phyloP scores from a whole-genome alignment of 1,140 invertebrate genomes.

The Rhyzopertha dominica region DNA sequence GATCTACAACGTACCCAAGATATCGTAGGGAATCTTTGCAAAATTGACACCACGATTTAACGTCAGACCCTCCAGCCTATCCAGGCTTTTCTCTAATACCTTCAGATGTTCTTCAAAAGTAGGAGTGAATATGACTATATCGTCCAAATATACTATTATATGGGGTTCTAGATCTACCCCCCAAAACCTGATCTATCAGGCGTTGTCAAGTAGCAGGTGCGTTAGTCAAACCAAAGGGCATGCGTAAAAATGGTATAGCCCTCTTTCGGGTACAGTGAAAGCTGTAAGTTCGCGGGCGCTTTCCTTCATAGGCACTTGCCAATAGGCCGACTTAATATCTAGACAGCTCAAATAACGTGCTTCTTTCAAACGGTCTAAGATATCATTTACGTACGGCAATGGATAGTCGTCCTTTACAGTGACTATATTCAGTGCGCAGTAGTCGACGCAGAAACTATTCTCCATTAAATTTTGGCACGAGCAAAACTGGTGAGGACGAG shows the following conservation, averaged over 20 bases:
- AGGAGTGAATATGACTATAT: conserved; percentile 5
- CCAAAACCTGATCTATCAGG: conserved; percentile 24
- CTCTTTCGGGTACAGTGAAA: conserved; percentile 5
- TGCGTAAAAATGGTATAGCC: conserved; percentile 9
- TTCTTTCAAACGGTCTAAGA: background rate
- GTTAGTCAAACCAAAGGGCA: conserved; percentile 6
- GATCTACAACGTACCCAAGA: conserved; percentile 2
- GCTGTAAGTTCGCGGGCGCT: conserved; percentile 11
- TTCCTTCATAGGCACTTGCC: conserved; percentile 2
- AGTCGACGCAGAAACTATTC: conserved; percentile 10
- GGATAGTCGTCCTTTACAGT: conserved; percentile 24
- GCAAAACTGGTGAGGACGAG: background rate
- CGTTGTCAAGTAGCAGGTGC: conserved; percentile 4
- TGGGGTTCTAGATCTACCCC: conserved; percentile 6
- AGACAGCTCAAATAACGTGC: background rate
- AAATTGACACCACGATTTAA: conserved; percentile 12
- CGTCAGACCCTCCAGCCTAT: background rate
- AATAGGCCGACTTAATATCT: conserved; percentile 5
- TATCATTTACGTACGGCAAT: background rate
- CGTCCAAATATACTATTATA: conserved; percentile 19
- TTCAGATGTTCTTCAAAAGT: conserved; percentile 12
- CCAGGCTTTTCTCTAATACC: conserved; percentile 4
- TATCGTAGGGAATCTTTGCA: background rate
- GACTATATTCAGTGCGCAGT: conserved; percentile 14
- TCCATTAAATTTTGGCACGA: background rate